phyloP scores from a whole-genome alignment of 2,113 vertebrate genomes.

The Peromyscus maniculatus region DNA sequence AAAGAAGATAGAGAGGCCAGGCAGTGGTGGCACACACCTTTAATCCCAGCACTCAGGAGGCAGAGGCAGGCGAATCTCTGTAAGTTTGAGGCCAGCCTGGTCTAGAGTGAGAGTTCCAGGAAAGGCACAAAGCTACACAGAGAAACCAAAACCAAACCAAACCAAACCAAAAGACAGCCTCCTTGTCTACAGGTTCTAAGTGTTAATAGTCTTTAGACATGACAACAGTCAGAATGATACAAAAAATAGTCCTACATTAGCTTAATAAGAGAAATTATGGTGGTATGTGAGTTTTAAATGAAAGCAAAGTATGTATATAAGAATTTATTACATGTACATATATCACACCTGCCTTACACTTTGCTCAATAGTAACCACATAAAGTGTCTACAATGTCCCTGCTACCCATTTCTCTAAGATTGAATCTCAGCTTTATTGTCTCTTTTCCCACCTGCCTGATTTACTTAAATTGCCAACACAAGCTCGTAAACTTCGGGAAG shows the following conservation, averaged over 20 bases:
- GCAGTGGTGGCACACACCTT: too few species aligned
- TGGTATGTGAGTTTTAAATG: slow-evolving; percentile 23
- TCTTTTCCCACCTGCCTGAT: slow-evolving; percentile 39
- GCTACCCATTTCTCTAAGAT: slow-evolving; percentile 18
- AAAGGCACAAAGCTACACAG: too few species aligned
- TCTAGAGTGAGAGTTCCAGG: too few species aligned
- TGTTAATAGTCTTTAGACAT: slow-evolving; percentile 45
- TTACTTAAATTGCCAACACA: slow-evolving; percentile 30
- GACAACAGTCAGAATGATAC: slow-evolving; percentile 38
- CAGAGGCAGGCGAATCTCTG: too few species aligned
- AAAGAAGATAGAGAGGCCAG: neutral
- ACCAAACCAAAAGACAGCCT: neutral
- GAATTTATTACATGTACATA: neutral
- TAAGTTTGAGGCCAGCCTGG: too few species aligned
- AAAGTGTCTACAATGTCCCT: neutral
- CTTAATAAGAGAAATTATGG: slow-evolving; percentile 46
- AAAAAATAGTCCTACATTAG: slow-evolving; percentile 13
- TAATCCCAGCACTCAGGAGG: too few species aligned
- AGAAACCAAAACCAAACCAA: too few species aligned
- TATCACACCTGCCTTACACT: neutral
- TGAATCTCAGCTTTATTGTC: slow-evolving; percentile 43
- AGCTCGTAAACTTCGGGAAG: neutral
- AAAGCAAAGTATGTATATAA: slow-evolving; percentile 6
- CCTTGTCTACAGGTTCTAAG: neutral
- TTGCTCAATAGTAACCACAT: neutral